Conservation (phyloP, 2,888 invertebrate species). For the Dusona sp. region DNA sequence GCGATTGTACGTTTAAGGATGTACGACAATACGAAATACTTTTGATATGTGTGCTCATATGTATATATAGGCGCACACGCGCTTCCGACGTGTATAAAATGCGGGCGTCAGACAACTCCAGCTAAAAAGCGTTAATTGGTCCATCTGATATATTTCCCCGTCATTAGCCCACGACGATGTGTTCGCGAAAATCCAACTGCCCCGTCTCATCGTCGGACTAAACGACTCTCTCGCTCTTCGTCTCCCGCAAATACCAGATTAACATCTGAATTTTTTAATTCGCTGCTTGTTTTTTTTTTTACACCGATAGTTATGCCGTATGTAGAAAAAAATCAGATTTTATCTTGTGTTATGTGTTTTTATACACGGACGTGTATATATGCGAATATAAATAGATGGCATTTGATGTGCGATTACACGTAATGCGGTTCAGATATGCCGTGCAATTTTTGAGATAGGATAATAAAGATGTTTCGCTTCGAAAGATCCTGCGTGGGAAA, state of each 20-base stretch:
- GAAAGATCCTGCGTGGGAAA: background rate
- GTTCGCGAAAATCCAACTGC: background rate
- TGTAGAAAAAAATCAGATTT: background rate
- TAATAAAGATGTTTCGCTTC: background rate
- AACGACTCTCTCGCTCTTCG: background rate
- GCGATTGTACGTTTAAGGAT: background rate
- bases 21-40: background rate
- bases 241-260: background rate
- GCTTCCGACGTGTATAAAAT: background rate
- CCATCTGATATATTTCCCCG: background rate
- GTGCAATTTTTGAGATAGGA: background rate
- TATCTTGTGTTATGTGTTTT: background rate
- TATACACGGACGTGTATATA: background rate
- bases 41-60: background rate
- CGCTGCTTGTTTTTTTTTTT: background rate
- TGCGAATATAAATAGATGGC: background rate
- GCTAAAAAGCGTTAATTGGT: conserved; percentile 49
- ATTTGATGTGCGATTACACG: background rate
- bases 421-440: background rate
- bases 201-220: background rate
- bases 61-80: background rate
- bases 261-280: background rate
- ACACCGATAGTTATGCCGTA: background rate
- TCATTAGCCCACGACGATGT: background rate
- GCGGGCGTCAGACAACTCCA: conserved; percentile 13